Percentiles rank a stretch among this genome's conserved stretches.
Evolutionary conservation across 2,888 invertebrate species (phyloP).

Genomic region (Acleris sparsana): DNA sequence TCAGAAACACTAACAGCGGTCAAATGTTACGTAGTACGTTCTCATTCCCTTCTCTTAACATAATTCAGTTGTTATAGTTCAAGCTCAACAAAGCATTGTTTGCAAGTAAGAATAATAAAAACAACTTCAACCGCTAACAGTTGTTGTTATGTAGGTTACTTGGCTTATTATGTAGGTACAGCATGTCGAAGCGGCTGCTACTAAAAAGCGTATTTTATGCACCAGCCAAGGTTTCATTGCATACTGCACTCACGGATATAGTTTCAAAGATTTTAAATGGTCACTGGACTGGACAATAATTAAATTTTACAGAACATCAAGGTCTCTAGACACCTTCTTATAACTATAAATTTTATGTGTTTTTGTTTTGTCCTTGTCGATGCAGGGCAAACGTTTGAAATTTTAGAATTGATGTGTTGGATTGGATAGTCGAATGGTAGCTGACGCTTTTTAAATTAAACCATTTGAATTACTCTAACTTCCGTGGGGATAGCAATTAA

Average conservation of each 20-base stretch:
- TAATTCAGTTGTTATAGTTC: slow-evolving; percentile 17
- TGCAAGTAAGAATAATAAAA: slow-evolving; percentile 41
- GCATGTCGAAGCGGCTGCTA: slow-evolving; percentile 42
- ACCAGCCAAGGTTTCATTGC: slow-evolving; percentile 49
- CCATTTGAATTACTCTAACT: too few species aligned
- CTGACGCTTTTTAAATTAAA: too few species aligned
- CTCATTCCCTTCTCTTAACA: slow-evolving; percentile 17
- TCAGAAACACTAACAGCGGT: slow-evolving; percentile 10
- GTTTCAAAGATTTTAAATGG: slow-evolving; percentile 24
- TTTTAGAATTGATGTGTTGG: too few species aligned
- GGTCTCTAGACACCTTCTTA: too few species aligned
- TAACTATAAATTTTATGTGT: too few species aligned
- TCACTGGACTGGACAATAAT: slow-evolving; percentile 31
- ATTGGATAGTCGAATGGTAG: too few species aligned
- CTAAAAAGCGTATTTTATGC: slow-evolving; percentile 52
- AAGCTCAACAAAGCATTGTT: slow-evolving; percentile 26
- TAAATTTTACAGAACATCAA: background rate
- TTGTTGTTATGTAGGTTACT: slow-evolving; percentile 60
- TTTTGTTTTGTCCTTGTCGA: too few species aligned
- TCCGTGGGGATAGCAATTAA: too few species aligned
- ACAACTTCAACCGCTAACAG: slow-evolving; percentile 43
- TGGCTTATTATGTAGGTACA: slow-evolving; percentile 40
- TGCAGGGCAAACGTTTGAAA: too few species aligned
- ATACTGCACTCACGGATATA: slow-evolving; percentile 36
- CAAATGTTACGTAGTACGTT: slow-evolving; percentile 17